Evolutionary conservation across 2,888 invertebrate genomes (phyloP).

Genomic region (Yponomeuta evonymella): DNA sequence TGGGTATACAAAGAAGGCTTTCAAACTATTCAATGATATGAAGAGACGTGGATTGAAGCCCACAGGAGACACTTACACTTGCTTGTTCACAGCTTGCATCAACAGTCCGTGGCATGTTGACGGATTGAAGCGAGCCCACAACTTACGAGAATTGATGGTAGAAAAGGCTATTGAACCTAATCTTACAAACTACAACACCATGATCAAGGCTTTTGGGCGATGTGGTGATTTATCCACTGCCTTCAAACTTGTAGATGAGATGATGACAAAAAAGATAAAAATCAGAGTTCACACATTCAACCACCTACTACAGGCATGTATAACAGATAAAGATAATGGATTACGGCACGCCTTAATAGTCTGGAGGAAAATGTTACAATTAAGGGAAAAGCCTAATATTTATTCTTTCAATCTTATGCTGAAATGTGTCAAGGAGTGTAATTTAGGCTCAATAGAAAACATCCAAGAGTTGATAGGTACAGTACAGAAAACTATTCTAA

Average conservation of each 20-base stretch:
- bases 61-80: slow-evolving; percentile 86
- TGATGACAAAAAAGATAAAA: slow-evolving; percentile 78
- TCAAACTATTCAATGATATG: slow-evolving; percentile 89
- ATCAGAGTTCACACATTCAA: slow-evolving; percentile 83
- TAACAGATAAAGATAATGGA: slow-evolving; percentile 85
- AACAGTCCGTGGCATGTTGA: slow-evolving; percentile 82
- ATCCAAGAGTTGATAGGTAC: slow-evolving; percentile 69
- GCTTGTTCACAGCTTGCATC: slow-evolving; percentile 91
- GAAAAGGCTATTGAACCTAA: slow-evolving; percentile 83
- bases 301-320: slow-evolving; percentile 89
- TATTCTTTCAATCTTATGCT: slow-evolving; percentile 89
- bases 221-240: slow-evolving; percentile 87
- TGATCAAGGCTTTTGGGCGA: slow-evolving; percentile 94
- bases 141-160: slow-evolving; percentile 80
- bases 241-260: slow-evolving; percentile 90
- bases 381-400: slow-evolving; percentile 80
- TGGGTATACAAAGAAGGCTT: slow-evolving; percentile 91
- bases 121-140: slow-evolving; percentile 81
- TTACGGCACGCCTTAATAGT: slow-evolving; percentile 87
- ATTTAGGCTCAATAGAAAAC: slow-evolving; percentile 80
- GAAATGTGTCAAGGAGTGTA: slow-evolving; percentile 87
- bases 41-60: slow-evolving; percentile 82
- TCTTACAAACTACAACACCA: slow-evolving; percentile 86
- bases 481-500: slow-evolving; percentile 41
- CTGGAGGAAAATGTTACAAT: slow-evolving; percentile 88